phyloP scores from a whole-genome alignment of 2,797 vertebrate genomes.

The Pseudochromis fuscus region DNA sequence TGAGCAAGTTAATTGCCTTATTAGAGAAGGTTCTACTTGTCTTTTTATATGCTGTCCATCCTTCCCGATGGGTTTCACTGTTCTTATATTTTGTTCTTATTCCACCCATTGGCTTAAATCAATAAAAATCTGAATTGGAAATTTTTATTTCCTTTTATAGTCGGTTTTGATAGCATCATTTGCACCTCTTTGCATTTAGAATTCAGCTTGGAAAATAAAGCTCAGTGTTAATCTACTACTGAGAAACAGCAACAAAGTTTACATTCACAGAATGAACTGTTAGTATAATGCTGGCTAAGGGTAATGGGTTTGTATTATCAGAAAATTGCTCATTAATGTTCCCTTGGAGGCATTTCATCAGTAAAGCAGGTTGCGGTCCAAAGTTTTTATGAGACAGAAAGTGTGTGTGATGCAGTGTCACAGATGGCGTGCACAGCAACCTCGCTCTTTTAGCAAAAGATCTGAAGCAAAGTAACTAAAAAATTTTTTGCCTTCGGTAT shows the following conservation, averaged over 20 bases:
- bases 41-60: not conserved
- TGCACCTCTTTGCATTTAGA: slow-evolving; percentile 21
- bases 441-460: slow-evolving; percentile 38
- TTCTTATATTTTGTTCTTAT: not conserved
- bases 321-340: slow-evolving; percentile 72
- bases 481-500: slow-evolving; percentile 43
- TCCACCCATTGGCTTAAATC: not conserved
- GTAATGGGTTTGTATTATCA: slow-evolving; percentile 68
- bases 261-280: slow-evolving; percentile 39
- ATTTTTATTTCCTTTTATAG: not conserved
- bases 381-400: slow-evolving; percentile 37
- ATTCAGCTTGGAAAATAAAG: not conserved
- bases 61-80: not conserved
- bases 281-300: slow-evolving; percentile 51
- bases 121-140: not conserved
- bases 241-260: slow-evolving; percentile 38
- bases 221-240: slow-evolving; percentile 15
- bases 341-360: slow-evolving; percentile 63
- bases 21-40: not conserved
- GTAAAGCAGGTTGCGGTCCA: slow-evolving; percentile 44
- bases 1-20: not conserved
- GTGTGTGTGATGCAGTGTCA: slow-evolving; percentile 38
- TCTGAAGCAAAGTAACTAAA: slow-evolving; percentile 52
- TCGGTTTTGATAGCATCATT: not conserved
- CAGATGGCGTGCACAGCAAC: slow-evolving; percentile 26